These are phyloP conservation scores for Tapera naevia DNA, from an alignment of 2,797 vertebrate species.

Conservation along the genomic window DNA sequence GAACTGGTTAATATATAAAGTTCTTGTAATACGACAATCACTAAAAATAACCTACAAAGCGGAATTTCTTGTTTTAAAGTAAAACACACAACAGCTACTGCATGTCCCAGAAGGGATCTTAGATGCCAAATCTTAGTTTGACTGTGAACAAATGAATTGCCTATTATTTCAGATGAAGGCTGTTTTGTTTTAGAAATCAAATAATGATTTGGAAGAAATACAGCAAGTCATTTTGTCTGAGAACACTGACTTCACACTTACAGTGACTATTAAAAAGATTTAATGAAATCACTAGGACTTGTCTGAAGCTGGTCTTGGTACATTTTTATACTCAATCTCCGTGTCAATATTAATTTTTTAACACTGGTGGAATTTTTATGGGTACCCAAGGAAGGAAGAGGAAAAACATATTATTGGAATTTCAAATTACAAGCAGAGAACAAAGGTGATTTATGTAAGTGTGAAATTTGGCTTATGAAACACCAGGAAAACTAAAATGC, in stretches of 20 bases:
- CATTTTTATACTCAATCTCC: slow-evolving; percentile 66
- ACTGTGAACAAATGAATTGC: slow-evolving; percentile 47
- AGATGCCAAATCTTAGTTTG: slow-evolving; percentile 45
- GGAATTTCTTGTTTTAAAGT: slow-evolving; percentile 16
- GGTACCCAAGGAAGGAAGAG: slow-evolving; percentile 57
- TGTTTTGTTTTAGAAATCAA: slow-evolving; percentile 60
- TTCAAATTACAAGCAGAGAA: slow-evolving; percentile 18
- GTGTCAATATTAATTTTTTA: slow-evolving; percentile 75
- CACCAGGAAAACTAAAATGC: not conserved
- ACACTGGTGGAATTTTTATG: slow-evolving; percentile 69
- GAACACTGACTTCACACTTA: slow-evolving; percentile 57
- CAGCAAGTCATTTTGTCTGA: slow-evolving; percentile 49
- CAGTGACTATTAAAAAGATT: slow-evolving; percentile 72
- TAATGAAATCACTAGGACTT: slow-evolving; percentile 67
- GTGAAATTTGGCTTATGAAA: slow-evolving; percentile 25
- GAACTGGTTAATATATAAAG: not conserved
- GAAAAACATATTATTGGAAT: slow-evolving; percentile 49
- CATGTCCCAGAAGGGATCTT: slow-evolving; percentile 23
- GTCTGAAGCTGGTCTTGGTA: slow-evolving; percentile 63
- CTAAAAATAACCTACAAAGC: not conserved
- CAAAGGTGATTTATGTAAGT: slow-evolving; percentile 1
- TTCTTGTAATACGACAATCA: not conserved
- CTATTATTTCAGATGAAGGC: slow-evolving; percentile 58
- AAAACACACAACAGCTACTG: not conserved
- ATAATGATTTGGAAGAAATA: slow-evolving; percentile 62